Percentiles rank a stretch among this genome's conserved stretches.
Evolutionary conservation across 2,888 invertebrate genomes (phyloP).

Genomic region (Cosmorhoe ocellata): DNA sequence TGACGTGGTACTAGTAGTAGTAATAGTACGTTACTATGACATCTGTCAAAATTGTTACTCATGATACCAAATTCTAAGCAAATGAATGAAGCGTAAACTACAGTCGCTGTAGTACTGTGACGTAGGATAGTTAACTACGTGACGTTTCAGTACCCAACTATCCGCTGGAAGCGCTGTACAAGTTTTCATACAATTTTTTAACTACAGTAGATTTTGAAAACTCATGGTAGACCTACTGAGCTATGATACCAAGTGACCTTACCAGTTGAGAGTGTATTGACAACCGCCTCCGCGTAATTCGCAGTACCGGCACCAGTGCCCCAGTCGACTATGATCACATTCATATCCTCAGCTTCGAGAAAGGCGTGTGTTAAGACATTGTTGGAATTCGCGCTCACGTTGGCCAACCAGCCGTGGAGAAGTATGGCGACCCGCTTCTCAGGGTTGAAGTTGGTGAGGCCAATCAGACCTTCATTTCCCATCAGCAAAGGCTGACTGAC

Average conservation of each 20-base stretch:
- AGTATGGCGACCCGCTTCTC: constrained; percentile 45
- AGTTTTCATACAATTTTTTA: no score
- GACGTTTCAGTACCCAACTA: no score
- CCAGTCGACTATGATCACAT: constrained; percentile 45
- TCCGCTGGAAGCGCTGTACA: no score
- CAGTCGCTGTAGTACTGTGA: no score
- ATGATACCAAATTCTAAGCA: no score
- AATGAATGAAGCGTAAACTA: no score
- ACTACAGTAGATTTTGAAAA: no score
- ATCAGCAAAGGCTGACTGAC: constrained; percentile 50
- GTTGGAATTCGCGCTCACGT: constrained; percentile 40
- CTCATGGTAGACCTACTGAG: no score
- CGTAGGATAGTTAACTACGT: no score
- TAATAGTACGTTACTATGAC: no score
- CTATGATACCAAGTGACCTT: constrained; percentile 1
- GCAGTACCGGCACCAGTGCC: constrained; percentile 36
- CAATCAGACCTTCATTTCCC: constrained; percentile 35
- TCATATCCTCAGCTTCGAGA: constrained; percentile 43
- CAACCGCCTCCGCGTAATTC: constrained; percentile 42
- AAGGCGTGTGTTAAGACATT: constrained; percentile 41
- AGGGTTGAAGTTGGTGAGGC: constrained; percentile 44
- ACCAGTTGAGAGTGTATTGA: constrained; percentile 49
- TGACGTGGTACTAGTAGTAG: no score
- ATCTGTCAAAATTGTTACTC: no score
- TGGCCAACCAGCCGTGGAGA: constrained; percentile 51